Evolutionary conservation across 2,888 invertebrate genomes (phyloP), one percentile per base, ranked within the genome.

Genomic region (Nebria brevicollis): DNA sequence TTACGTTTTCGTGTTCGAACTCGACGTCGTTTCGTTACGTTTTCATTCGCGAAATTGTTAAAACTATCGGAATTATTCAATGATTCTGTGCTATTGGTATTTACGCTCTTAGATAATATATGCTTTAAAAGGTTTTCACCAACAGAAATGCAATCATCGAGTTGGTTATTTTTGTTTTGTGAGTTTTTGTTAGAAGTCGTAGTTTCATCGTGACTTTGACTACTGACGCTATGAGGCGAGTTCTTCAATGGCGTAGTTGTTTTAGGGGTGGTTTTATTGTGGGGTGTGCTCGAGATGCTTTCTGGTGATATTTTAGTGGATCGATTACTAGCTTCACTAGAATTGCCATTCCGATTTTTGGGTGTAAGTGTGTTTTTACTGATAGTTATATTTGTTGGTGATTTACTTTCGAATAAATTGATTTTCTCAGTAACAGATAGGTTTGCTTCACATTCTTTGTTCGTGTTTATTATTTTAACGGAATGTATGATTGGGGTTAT

Each of bases 11-110:
- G 66, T 8, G 43, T 26, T 13, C 78, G 43, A 1, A 70, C 41
- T 41, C 80, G 42, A 54, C 43, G 74, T 5, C 79, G 79, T 75
- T 75, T 74, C 2, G 79, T 79, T 10, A 79, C 72, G 20, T 74
- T 75, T 13, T 42, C 73, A 41, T 26, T 42, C 2, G 8, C 41
- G 8, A 8, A 54, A 6, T 54, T 54, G 54, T 13, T 54, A 11
- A 54, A 54, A 54, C 54, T 6, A 54, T 54, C 54, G 54, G 54
- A 54, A 7, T 3, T 6, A 11, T 8, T 54, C 4, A 54, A 54
- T 54, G 8, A 54, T 8, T 54, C 13, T 54, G 54, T 54, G 54
- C 7, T 54, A 11, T 13, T 13, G 8, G 13, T 13, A 54, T 8
- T 54, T 7, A 54, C 4, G 8, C 8, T 8, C 2, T 54, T 54